Conservation (phyloP, 2,888 invertebrate genomes). For the Xestia rhomboidea region DNA sequence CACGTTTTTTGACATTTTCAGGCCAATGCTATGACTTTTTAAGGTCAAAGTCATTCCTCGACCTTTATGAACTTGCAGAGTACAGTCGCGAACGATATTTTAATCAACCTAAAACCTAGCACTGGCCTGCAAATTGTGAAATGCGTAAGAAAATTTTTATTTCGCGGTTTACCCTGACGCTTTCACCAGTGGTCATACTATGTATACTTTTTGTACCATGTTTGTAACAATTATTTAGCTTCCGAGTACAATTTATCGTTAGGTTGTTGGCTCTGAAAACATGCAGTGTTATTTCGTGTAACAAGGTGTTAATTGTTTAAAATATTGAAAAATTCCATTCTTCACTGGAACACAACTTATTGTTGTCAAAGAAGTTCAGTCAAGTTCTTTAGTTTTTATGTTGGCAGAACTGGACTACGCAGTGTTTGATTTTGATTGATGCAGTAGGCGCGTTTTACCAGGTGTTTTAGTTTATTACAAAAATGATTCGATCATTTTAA, state of each 20-base stretch:
- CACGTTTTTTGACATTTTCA: too few relatives aligned
- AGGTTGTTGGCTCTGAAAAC: not conserved
- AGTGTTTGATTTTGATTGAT: slow-evolving; percentile 47
- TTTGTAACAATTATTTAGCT: not conserved
- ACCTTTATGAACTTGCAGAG: too few relatives aligned
- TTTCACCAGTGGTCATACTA: too few relatives aligned
- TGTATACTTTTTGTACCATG: not conserved
- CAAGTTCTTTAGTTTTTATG: not conserved
- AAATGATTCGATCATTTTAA: slow-evolving; percentile 14
- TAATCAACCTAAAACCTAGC: too few relatives aligned
- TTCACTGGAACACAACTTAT: not conserved
- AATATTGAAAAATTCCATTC: not conserved
- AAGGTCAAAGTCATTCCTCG: too few relatives aligned
- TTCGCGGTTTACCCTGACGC: too few relatives aligned
- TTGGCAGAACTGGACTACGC: slow-evolving; percentile 43
- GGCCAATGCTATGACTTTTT: too few relatives aligned
- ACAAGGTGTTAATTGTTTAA: slow-evolving; percentile 16
- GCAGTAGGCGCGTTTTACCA: not conserved
- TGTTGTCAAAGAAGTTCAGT: not conserved
- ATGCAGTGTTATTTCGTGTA: slow-evolving; percentile 26
- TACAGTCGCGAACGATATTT: too few relatives aligned
- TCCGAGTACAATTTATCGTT: not conserved
- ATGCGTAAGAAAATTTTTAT: too few relatives aligned
- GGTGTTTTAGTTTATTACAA: slow-evolving; percentile 55
- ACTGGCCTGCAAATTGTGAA: too few relatives aligned